Evolutionary conservation across 2,888 invertebrate species (phyloP).

Genomic region (Sclerodermus sp.): DNA sequence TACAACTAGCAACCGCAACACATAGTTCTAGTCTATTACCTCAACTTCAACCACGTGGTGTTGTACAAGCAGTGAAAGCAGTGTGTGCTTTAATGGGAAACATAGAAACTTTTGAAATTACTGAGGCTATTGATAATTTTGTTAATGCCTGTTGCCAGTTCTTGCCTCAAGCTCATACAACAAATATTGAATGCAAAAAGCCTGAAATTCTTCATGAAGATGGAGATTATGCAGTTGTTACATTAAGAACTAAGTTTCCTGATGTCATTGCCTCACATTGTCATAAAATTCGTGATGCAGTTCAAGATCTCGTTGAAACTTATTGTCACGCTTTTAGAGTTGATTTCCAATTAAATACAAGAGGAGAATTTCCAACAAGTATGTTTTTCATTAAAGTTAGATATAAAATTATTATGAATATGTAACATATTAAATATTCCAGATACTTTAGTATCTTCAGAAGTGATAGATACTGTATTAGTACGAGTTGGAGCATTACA

Average conservation of each 20-base stretch:
- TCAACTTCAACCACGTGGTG: constrained; percentile 68
- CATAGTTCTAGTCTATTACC: constrained; percentile 51
- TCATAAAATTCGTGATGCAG: constrained; percentile 75
- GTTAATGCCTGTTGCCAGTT: constrained; percentile 64
- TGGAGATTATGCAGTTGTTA: constrained; percentile 72
- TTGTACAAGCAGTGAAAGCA: constrained; percentile 89
- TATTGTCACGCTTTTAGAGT: constrained; percentile 84
- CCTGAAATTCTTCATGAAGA: constrained; percentile 71
- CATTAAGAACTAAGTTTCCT: constrained; percentile 60
- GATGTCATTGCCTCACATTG: constrained; percentile 70
- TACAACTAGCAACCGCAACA: constrained; percentile 52
- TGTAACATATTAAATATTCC: constrained; percentile 23
- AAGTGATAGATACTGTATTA: constrained; percentile 74
- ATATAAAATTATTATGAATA: background rate
- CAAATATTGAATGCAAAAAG: constrained; percentile 55
- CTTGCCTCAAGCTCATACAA: constrained; percentile 51
- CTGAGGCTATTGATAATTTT: constrained; percentile 72
- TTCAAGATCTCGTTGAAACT: constrained; percentile 81
- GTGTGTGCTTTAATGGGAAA: constrained; percentile 86
- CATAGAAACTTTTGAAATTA: constrained; percentile 86
- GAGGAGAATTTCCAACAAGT: constrained; percentile 62
- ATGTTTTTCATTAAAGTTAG: constrained; percentile 31
- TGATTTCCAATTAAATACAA: constrained; percentile 74
- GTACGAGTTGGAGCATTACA: constrained; percentile 83
- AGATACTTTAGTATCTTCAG: constrained; percentile 72